Evolutionary conservation across 2,888 invertebrate species (phyloP), one percentile per base, ranked within the genome.

Genomic region (Euclidia mi): DNA sequence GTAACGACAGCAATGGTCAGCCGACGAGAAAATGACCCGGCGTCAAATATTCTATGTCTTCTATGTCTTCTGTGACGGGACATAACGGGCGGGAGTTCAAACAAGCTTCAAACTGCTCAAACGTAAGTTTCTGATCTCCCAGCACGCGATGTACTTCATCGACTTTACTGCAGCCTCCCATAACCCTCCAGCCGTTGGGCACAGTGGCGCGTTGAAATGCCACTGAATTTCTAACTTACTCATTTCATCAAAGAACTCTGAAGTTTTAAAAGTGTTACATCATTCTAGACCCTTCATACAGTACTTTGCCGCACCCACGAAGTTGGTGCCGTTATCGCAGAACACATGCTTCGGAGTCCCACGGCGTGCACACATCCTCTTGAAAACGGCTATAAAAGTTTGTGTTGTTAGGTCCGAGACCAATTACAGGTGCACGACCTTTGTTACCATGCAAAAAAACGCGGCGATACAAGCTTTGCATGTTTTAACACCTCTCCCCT

Each of bases 381-480:
- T 47, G 7, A 59, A 38, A 4, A 53, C 53, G 17, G 53, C 59
- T 1, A 59, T 10, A 14, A 59, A 59, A 4, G 53, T 38, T 45
- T 32, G 12, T 9, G 52, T 53, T 7, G 31, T 32, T 12, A 51
- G 38, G n/a, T 51, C 51, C 1, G 50, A 56, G 4, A 56, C 56
- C 9, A 48, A 25, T 28, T 55, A 48, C 0, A 55, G 17, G 25
- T 48, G 49, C 28, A 53, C 41, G 2, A 55, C 55, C 34, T 60
- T 60, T 12, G 60, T 57, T 4, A 9, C 34, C 42, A 56, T 40
- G n/a, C 52, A 52, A 10, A 52, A 29, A 7, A 52, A 52, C 17
- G 46, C 29, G 34, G 52, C 52, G n/a, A 62, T 44, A 11, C 58
- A 63, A 0, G 51, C 63, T 45, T 63, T 63, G 6, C 32, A 29